A percentile compares a stretch with the other conserved stretches of the same genome.
These are phyloP conservation scores for Mactromeris polynyma DNA, from an alignment of 2,888 invertebrate genomes.

Conservation along the genomic window DNA sequence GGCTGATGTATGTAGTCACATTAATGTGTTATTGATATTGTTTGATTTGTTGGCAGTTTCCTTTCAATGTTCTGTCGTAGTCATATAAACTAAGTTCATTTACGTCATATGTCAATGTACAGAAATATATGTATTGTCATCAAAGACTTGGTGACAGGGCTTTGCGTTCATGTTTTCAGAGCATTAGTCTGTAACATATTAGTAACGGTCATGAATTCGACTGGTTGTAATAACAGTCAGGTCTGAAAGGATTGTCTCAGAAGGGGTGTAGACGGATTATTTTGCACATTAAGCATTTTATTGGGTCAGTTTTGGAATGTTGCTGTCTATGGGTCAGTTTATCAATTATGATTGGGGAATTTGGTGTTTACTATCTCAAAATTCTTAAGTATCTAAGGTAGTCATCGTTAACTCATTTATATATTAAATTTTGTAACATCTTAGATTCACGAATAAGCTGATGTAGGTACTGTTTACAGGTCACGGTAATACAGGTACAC, in stretches of 20 bases:
- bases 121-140: background rate
- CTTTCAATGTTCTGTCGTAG: background rate
- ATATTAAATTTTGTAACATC: too few species aligned
- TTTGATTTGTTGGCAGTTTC: background rate
- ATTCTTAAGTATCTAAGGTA: background rate
- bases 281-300: background rate
- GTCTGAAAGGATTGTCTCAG: too few species aligned
- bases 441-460: too few species aligned
- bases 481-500: too few species aligned
- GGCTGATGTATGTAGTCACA: background rate
- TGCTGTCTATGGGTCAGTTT: background rate
- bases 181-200: too few species aligned
- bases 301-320: slow-evolving; percentile 9
- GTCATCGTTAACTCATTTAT: background rate
- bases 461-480: too few species aligned
- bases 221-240: too few species aligned
- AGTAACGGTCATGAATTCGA: too few species aligned
- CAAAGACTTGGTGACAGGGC: too few species aligned
- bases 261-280: too few species aligned
- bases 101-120: background rate
- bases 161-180: too few species aligned
- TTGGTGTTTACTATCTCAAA: background rate
- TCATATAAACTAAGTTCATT: background rate
- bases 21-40: background rate
- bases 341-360: background rate